Evolutionary conservation across 2,113 vertebrate genomes (phyloP).

Genomic region (Lepisosteus osseus): DNA sequence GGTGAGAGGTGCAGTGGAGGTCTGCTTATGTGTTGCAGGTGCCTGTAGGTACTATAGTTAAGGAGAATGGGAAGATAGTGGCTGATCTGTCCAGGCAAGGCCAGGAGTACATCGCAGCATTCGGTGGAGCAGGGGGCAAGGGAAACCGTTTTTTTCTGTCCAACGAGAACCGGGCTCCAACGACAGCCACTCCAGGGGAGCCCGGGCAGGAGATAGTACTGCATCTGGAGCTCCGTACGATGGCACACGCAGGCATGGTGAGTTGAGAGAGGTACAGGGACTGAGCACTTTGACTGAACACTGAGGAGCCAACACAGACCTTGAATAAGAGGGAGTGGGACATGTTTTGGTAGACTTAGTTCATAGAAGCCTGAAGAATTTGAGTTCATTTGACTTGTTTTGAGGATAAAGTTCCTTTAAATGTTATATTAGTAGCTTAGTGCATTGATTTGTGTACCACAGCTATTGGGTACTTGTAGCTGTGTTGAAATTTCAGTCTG

Average conservation of each 20-base stretch:
- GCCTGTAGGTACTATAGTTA: slow-evolving; percentile 86
- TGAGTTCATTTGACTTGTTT: too few species aligned
- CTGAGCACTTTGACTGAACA: too few species aligned
- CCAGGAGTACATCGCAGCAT: slow-evolving; percentile 79
- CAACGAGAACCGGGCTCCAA: slow-evolving; percentile 86
- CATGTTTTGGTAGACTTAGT: background rate
- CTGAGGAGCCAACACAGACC: too few species aligned
- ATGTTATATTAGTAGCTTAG: too few species aligned
- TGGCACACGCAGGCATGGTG: slow-evolving; percentile 93
- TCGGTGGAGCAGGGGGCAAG: slow-evolving; percentile 84
- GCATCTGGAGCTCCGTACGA: slow-evolving; percentile 84
- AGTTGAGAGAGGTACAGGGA: slow-evolving; percentile 9
- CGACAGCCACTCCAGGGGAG: slow-evolving; percentile 66
- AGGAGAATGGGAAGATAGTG: slow-evolving; percentile 67
- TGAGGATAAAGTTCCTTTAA: too few species aligned
- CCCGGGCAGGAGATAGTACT: slow-evolving; percentile 77
- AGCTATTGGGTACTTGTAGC: too few species aligned
- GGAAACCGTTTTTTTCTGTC: slow-evolving; percentile 91
- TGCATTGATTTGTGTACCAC: too few species aligned
- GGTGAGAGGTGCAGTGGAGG: background rate
- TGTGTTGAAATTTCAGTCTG: too few species aligned
- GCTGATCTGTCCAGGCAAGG: slow-evolving; percentile 74
- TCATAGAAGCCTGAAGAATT: too few species aligned
- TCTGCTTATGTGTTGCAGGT: slow-evolving; percentile 61
- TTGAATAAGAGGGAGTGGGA: too few species aligned